Evolutionary conservation across 2,888 invertebrate genomes (phyloP).

Genomic region (Coenonympha arcania): DNA sequence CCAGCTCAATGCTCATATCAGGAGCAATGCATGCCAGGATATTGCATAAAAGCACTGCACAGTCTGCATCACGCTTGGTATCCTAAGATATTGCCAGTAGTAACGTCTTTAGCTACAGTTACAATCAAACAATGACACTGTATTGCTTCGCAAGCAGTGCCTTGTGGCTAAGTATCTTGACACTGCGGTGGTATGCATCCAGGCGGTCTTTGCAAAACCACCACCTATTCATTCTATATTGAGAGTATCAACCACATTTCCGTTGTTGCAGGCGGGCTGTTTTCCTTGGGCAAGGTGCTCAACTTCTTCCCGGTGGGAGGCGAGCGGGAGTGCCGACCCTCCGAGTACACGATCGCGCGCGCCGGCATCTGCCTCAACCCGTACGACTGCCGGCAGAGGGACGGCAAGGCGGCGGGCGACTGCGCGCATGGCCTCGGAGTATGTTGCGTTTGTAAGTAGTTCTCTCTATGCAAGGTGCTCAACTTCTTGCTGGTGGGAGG

Average conservation of each 20-base stretch:
- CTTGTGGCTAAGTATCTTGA: too few relatives aligned
- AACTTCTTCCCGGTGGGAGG: slow-evolving; percentile 89
- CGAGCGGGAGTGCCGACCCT: slow-evolving; percentile 84
- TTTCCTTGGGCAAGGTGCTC: slow-evolving; percentile 75
- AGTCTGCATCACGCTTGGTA: too few relatives aligned
- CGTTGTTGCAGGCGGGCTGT: slow-evolving; percentile 41
- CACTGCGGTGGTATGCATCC: too few relatives aligned
- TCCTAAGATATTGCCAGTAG: too few relatives aligned
- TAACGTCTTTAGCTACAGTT: too few relatives aligned
- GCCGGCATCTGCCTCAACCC: slow-evolving; percentile 86
- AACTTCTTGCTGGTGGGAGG: slow-evolving; percentile 89
- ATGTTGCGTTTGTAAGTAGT: slow-evolving; percentile 86
- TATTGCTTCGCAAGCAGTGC: too few relatives aligned
- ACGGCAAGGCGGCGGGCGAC: slow-evolving; percentile 79
- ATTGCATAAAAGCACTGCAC: too few relatives aligned
- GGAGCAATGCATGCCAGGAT: too few relatives aligned
- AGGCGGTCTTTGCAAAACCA: too few relatives aligned
- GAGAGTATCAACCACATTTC: not conserved
- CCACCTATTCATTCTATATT: not conserved
- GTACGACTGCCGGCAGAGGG: slow-evolving; percentile 85
- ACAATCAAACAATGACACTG: too few relatives aligned
- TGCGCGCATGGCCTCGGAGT: slow-evolving; percentile 90
- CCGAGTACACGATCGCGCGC: slow-evolving; percentile 80
- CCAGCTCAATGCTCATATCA: too few relatives aligned
- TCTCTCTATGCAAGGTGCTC: slow-evolving; percentile 75